Percentiles rank a stretch among this genome's conserved stretches.
phyloP scores from a whole-genome alignment of 2,113 vertebrate genomes.

The Morone chrysops region DNA sequence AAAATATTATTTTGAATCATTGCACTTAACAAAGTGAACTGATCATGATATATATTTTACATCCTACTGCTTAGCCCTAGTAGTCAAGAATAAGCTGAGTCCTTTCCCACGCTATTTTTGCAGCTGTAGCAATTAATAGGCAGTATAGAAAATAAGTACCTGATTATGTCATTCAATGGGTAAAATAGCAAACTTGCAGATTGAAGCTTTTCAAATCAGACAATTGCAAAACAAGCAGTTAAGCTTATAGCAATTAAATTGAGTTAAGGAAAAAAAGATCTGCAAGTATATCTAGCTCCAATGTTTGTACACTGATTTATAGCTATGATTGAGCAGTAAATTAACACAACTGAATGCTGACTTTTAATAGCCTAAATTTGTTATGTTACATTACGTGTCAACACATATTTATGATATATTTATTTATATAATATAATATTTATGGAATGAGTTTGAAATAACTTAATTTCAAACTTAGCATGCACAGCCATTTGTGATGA shows the following conservation, averaged over 20 bases:
- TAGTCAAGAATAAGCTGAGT: too few relatives aligned
- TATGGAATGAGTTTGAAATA: neutral
- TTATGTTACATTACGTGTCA: too few relatives aligned
- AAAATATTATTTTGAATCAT: too few relatives aligned
- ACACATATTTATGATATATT: too few relatives aligned
- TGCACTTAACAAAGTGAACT: too few relatives aligned
- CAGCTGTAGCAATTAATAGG: neutral
- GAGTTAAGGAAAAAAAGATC: neutral
- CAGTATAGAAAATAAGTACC: neutral
- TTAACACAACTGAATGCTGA: constrained; percentile 2
- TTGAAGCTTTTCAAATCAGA: neutral
- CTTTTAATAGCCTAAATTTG: too few relatives aligned
- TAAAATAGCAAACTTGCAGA: neutral
- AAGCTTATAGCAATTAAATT: neutral
- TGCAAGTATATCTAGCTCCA: too few relatives aligned
- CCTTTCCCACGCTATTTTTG: neutral
- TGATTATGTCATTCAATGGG: neutral
- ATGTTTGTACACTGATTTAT: neutral
- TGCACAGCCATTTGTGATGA: neutral
- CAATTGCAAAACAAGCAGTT: neutral
- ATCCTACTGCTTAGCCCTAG: too few relatives aligned
- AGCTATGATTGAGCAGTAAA: neutral
- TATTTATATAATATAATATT: too few relatives aligned
- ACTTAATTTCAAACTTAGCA: neutral
- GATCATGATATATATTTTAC: too few relatives aligned